These are phyloP conservation scores for Spilogale gracilis DNA, from an alignment of 2,113 vertebrate species.

Conservation along the genomic window DNA sequence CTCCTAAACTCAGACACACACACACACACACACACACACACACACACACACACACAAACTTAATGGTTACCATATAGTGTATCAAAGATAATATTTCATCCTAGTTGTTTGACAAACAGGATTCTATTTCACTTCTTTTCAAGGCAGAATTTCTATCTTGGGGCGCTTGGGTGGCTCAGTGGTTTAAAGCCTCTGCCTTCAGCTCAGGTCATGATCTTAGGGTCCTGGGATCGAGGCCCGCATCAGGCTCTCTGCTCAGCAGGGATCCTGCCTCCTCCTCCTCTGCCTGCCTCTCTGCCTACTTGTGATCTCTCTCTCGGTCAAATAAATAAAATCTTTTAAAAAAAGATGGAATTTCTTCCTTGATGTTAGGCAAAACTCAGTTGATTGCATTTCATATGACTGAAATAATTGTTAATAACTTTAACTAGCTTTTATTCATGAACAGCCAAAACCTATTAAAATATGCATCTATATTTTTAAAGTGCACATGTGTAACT, in stretches of 20 bases:
- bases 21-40: neutral
- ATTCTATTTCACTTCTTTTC: neutral
- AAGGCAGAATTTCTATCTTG: conserved; percentile 3
- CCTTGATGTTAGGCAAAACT: neutral
- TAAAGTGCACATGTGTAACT: neutral
- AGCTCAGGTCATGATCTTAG: no score
- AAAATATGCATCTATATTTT: conserved; percentile 7
- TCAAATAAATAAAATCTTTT: no score
- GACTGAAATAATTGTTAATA: neutral
- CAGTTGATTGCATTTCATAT: neutral
- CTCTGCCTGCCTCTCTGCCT: no score
- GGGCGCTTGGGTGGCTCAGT: no score
- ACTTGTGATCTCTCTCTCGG: no score
- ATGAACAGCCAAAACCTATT: neutral
- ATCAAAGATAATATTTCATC: neutral
- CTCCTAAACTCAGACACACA: neutral
- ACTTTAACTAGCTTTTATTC: conserved; percentile 19
- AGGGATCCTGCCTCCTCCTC: no score
- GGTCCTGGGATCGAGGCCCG: no score
- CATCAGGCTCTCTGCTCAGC: no score
- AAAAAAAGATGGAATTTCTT: neutral
- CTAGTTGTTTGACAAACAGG: neutral
- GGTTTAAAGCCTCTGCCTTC: no score
- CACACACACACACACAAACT: neutral
- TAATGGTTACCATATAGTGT: neutral